Evolutionary conservation across 2,888 invertebrate species (phyloP).

Genomic region (Cheilosia pagana): DNA sequence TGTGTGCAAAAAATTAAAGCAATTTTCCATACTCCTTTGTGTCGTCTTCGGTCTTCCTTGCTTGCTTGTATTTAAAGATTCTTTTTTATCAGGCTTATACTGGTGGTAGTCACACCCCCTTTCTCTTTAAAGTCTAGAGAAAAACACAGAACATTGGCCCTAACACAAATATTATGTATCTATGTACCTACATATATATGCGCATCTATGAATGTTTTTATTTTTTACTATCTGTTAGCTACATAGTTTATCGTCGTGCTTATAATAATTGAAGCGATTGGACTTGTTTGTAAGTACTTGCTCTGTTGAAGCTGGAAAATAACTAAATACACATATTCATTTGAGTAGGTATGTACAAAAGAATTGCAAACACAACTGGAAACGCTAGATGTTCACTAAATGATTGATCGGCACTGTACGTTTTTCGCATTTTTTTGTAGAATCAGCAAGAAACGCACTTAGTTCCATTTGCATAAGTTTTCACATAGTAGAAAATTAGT

Average conservation of each 20-base stretch:
- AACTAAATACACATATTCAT: not conserved
- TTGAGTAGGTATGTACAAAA: not conserved
- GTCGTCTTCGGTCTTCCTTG: no score
- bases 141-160: not conserved
- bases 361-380: constrained; percentile 18
- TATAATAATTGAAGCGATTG: constrained; percentile 50
- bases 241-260: constrained; percentile 12
- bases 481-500: no score
- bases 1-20: constrained; percentile 5
- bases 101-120: constrained; percentile 15
- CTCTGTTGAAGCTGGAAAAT: constrained; percentile 5
- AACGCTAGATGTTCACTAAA: not conserved
- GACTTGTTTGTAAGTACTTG: constrained; percentile 7
- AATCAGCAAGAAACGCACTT: no score
- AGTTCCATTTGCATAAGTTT: no score
- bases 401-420: not conserved
- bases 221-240: constrained; percentile 23
- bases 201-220: not conserved
- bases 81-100: constrained; percentile 1
- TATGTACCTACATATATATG: not conserved
- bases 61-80: no score
- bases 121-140: not conserved
- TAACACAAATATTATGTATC: not conserved
- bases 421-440: not conserved
- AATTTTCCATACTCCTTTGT: not conserved